A percentile compares a stretch with the other conserved stretches of the same genome.
Evolutionary conservation across 2,797 vertebrate genomes (phyloP).

Genomic region (Morus bassanus): DNA sequence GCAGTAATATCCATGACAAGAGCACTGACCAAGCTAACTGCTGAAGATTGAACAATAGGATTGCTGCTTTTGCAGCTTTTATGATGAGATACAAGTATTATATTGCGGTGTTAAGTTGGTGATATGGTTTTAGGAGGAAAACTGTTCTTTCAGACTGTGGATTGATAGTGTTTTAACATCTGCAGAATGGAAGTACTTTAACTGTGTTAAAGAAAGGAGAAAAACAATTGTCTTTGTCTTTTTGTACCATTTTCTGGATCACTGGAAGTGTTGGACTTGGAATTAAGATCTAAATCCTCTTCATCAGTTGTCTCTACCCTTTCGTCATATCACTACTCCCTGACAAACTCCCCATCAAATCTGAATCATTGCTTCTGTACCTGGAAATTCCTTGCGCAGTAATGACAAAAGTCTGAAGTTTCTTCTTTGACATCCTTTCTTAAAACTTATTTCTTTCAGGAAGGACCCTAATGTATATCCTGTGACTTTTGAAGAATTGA

Average conservation of each 20-base stretch:
- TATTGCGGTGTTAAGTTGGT: not conserved
- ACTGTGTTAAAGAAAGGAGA: not conserved
- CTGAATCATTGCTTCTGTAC: not conserved
- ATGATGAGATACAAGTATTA: not conserved
- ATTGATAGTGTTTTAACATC: not conserved
- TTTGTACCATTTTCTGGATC: not conserved
- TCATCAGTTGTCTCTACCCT: not conserved
- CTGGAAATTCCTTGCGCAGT: not conserved
- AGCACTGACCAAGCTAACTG: not conserved
- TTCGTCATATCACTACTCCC: not conserved
- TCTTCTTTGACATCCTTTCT: not conserved
- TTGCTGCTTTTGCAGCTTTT: constrained; percentile 15
- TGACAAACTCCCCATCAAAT: not conserved
- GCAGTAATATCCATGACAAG: not conserved
- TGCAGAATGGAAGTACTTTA: not conserved
- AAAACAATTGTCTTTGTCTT: not conserved
- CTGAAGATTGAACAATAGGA: not conserved
- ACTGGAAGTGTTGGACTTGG: not conserved
- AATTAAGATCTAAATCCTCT: not conserved
- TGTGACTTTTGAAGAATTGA: not conserved
- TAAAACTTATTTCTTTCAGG: not conserved
- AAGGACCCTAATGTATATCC: not conserved
- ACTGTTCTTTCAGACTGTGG: not conserved
- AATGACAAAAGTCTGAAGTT: not conserved
- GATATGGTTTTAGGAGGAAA: not conserved